Percentiles rank a stretch among this genome's conserved stretches.
These are phyloP conservation scores for Agonopterix subpropinquella DNA, from an alignment of 2,888 invertebrate species.

Conservation along the genomic window DNA sequence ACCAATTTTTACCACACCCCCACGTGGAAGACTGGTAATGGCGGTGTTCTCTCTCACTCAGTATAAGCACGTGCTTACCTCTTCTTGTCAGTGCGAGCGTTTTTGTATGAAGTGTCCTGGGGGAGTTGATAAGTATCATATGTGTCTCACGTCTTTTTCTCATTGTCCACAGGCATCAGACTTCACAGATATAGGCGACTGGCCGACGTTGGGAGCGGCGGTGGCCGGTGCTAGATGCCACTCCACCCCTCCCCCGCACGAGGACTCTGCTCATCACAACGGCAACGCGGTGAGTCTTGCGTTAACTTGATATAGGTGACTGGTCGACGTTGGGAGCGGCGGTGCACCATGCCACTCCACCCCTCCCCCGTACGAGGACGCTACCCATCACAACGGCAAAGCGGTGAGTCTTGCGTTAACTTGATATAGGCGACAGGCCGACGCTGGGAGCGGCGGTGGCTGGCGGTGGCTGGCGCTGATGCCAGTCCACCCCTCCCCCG, in stretches of 20 bases:
- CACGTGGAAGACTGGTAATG: no score
- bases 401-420: constrained; percentile 38
- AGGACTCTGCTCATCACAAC: constrained; percentile 60
- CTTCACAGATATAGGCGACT: constrained; percentile 92
- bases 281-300: constrained; percentile 56
- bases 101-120: no score
- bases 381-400: constrained; percentile 62
- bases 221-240: constrained; percentile 56
- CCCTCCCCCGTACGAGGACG: constrained; percentile 58
- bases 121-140: no score
- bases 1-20: no score
- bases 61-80: no score
- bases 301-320: constrained; percentile 79
- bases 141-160: neutral
- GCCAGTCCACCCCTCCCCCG: constrained; percentile 62
- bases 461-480: constrained; percentile 79
- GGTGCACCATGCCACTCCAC: constrained; percentile 65
- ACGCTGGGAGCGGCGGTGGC: constrained; percentile 83
- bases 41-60: no score
- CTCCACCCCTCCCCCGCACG: constrained; percentile 60
- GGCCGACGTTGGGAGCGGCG: constrained; percentile 88
- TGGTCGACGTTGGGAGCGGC: constrained; percentile 90
- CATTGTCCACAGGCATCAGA: constrained; percentile 82
- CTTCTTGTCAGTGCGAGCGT: no score
- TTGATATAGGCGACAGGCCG: constrained; percentile 91